Percentiles rank a stretch among this genome's conserved stretches.
phyloP scores from a whole-genome alignment of 2,888 invertebrate species.

The Anoplius nigerrimus region DNA sequence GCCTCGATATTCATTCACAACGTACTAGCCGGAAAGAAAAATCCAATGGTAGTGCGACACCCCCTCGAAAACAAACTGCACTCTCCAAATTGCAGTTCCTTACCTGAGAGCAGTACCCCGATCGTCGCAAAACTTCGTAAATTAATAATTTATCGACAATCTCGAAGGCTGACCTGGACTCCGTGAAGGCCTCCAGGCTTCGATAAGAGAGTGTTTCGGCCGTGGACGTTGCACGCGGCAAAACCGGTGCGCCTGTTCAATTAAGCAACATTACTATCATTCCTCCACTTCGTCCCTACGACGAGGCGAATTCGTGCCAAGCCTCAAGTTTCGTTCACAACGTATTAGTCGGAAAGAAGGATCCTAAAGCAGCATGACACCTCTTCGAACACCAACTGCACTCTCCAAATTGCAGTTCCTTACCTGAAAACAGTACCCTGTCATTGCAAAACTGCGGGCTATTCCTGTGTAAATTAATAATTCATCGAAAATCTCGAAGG shows the following conservation, averaged over 20 bases:
- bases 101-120: too few species aligned
- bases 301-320: not conserved
- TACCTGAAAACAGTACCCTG: too few species aligned
- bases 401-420: not conserved
- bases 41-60: not conserved
- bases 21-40: not conserved
- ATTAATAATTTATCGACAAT: too few species aligned
- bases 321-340: not conserved
- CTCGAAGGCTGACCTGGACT: too few species aligned
- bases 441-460: constrained; percentile 32
- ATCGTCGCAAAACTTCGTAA: constrained; percentile 28
- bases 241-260: not conserved
- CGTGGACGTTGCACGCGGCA: too few species aligned
- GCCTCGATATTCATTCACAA: not conserved
- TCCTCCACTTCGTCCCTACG: too few species aligned
- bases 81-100: not conserved
- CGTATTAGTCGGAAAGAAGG: not conserved
- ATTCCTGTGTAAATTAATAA: too few species aligned
- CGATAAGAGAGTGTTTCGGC: too few species aligned
- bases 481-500: too few species aligned
- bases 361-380: not conserved
- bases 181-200: too few species aligned
- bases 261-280: not conserved
- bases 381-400: not conserved
- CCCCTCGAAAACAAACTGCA: not conserved